Percentiles rank a stretch among this genome's conserved stretches.
These are phyloP conservation scores for Osmerus eperlanus DNA, from an alignment of 2,113 vertebrate species.

Conservation along the genomic window DNA sequence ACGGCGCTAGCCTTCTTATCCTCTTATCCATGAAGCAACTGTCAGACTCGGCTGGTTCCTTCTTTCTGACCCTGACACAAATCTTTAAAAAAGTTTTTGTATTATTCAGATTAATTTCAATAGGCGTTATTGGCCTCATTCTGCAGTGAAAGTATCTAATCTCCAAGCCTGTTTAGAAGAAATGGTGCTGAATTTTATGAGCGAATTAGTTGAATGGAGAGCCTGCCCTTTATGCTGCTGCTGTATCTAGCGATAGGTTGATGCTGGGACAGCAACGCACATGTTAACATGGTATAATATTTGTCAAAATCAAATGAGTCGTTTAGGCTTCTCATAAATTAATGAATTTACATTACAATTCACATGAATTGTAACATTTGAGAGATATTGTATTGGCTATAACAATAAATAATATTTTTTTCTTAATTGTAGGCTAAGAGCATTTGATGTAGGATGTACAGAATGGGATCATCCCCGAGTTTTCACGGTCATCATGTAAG, in stretches of 20 bases:
- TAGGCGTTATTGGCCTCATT: conserved; percentile 73
- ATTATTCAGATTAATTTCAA: conserved; percentile 85
- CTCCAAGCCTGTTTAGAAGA: conserved; percentile 74
- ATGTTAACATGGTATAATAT: background rate
- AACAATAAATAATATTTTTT: too few relatives aligned
- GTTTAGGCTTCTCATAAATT: too few relatives aligned
- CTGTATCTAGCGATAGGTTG: too few relatives aligned
- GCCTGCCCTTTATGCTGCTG: background rate
- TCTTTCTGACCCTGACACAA: conserved; percentile 80
- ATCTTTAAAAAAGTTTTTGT: conserved; percentile 80
- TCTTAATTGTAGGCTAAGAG: too few relatives aligned
- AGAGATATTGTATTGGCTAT: too few relatives aligned
- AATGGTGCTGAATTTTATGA: conserved; percentile 21
- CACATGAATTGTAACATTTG: too few relatives aligned
- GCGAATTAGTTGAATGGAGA: background rate
- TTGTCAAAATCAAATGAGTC: too few relatives aligned
- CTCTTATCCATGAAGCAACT: conserved; percentile 88
- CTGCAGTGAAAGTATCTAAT: conserved; percentile 79
- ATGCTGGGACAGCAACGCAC: background rate
- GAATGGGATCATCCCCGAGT: too few relatives aligned
- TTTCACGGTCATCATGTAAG: too few relatives aligned
- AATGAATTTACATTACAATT: too few relatives aligned
- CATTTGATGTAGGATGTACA: too few relatives aligned
- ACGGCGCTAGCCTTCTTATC: conserved; percentile 72
- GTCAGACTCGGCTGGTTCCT: conserved; percentile 82